A percentile compares a stretch with the other conserved stretches of the same genome.
phyloP scores from a whole-genome alignment of 1,140 invertebrate species.

The Homalodisca vitripennis region DNA sequence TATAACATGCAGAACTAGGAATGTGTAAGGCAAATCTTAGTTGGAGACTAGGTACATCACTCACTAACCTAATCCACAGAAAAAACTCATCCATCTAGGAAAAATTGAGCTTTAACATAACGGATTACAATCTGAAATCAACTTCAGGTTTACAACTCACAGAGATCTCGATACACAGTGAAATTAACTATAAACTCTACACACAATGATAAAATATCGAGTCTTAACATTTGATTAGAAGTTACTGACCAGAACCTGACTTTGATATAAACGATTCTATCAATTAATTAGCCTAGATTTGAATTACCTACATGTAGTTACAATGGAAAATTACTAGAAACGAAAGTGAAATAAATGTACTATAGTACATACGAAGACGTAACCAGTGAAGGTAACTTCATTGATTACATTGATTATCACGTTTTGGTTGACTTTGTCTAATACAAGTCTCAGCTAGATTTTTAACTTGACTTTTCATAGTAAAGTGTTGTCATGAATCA shows the following conservation, averaged over 20 bases:
- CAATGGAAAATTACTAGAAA: background rate
- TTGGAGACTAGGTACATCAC: constrained; percentile 16
- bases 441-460: background rate
- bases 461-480: too few relatives aligned
- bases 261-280: too few relatives aligned
- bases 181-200: too few relatives aligned
- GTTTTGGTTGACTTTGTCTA: background rate
- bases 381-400: constrained; percentile 6
- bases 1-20: constrained; percentile 9
- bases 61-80: constrained; percentile 1
- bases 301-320: too few relatives aligned
- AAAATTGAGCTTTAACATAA: constrained; percentile 21
- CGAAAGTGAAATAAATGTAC: background rate
- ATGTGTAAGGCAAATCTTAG: constrained; percentile 12
- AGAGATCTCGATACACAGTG: too few relatives aligned
- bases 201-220: too few relatives aligned
- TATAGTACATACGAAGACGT: constrained; percentile 21
- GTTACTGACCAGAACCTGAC: too few relatives aligned
- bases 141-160: background rate
- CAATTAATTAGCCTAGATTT: too few relatives aligned
- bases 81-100: background rate
- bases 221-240: too few relatives aligned
- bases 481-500: too few relatives aligned
- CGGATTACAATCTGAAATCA: background rate
- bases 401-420: constrained; percentile 10